Percentiles rank a stretch among this genome's conserved stretches.
These are phyloP conservation scores for Drosophila nr. perissopoda DNA, from an alignment of 2,888 invertebrate species.

Conservation along the genomic window DNA sequence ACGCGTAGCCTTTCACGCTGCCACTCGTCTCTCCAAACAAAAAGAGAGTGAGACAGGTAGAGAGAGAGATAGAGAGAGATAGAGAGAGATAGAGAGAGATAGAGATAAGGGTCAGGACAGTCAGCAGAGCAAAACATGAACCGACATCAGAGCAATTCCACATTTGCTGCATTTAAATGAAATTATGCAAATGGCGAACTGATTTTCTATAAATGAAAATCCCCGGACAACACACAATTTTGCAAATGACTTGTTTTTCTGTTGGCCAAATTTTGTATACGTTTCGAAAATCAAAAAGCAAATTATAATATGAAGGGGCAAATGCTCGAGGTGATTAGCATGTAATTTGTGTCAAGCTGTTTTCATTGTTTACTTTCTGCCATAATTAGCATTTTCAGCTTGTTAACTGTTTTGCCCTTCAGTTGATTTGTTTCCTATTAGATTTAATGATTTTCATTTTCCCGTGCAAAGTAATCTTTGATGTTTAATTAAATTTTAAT, in stretches of 20 bases:
- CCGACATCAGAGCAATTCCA: constrained; percentile 22
- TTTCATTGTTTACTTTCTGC: constrained; percentile 7
- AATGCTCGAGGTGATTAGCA: constrained; percentile 37
- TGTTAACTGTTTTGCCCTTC: background rate
- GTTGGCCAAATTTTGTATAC: constrained; percentile 14
- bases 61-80: background rate
- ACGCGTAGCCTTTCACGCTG: constrained; percentile 35
- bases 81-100: fast-evolving
- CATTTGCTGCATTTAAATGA: constrained; percentile 44
- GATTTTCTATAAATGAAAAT: constrained; percentile 33
- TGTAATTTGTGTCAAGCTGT: constrained; percentile 33
- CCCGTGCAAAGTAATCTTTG: background rate
- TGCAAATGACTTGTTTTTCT: constrained; percentile 40
- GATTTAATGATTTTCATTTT: background rate
- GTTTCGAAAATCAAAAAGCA: constrained; percentile 4
- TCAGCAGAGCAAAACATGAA: constrained; percentile 15
- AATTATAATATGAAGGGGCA: constrained; percentile 11
- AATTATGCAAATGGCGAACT: constrained; percentile 37
- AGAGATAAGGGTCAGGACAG: constrained; percentile 11
- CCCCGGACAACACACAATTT: constrained; percentile 21
- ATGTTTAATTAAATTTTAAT: background rate
- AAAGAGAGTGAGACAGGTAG: background rate
- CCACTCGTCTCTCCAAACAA: background rate
- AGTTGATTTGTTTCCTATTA: background rate
- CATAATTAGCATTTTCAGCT: constrained; percentile 27